Conservation (phyloP, 2,888 invertebrate species). For the Dascillus cervinus region DNA sequence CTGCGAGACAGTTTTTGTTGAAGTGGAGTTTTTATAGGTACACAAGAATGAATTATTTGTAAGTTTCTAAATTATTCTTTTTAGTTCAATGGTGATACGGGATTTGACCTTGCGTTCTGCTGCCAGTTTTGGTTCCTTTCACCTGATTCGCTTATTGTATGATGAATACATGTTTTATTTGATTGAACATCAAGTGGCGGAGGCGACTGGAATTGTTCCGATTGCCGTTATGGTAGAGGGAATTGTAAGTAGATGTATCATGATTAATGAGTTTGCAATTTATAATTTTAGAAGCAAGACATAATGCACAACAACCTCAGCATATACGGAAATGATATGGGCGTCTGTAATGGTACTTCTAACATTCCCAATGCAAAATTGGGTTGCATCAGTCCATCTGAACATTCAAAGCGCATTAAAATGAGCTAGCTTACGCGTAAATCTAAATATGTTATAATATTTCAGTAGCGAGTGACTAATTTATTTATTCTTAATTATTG, state of each 20-base stretch:
- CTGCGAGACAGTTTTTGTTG: slow-evolving; percentile 86
- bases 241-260: slow-evolving; percentile 44
- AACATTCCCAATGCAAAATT: slow-evolving; percentile 27
- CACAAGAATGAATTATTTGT: slow-evolving; percentile 4
- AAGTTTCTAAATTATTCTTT: slow-evolving; percentile 26
- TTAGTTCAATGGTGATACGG: slow-evolving; percentile 92
- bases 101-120: slow-evolving; percentile 94
- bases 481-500: slow-evolving; percentile 8
- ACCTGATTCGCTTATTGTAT: slow-evolving; percentile 91
- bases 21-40: slow-evolving; percentile 98
- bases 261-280: not conserved
- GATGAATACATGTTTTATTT: slow-evolving; percentile 99
- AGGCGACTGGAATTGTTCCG: slow-evolving; percentile 82
- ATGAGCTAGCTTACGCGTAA: slow-evolving; percentile 40
- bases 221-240: slow-evolving; percentile 84
- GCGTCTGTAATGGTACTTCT: slow-evolving; percentile 27
- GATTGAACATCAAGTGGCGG: slow-evolving; percentile 93
- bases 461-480: slow-evolving; percentile 21
- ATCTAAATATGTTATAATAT: slow-evolving; percentile 27
- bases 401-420: slow-evolving; percentile 39
- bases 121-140: slow-evolving; percentile 98
- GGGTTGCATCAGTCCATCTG: slow-evolving; percentile 37
- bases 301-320: slow-evolving; percentile 36
- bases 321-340: slow-evolving; percentile 32
- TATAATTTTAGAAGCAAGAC: slow-evolving; percentile 37